phyloP scores from a whole-genome alignment of 2,888 invertebrate species.

The Metellina segmentata region DNA sequence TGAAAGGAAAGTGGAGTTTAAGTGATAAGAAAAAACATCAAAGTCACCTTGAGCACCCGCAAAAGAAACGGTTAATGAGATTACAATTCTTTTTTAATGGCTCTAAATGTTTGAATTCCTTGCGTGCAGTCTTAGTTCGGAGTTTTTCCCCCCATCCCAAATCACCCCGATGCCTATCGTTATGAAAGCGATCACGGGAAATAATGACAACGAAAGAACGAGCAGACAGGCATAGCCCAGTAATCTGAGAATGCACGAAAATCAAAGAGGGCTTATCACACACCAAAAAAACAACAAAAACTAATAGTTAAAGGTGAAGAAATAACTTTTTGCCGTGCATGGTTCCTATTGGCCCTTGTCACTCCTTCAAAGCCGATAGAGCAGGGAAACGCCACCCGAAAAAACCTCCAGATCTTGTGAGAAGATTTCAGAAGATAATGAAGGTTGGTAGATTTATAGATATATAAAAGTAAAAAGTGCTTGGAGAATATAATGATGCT shows the following conservation, averaged over 20 bases:
- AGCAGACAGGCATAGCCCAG: background rate
- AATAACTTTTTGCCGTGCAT: constrained; percentile 38
- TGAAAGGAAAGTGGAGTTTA: background rate
- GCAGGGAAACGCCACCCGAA: background rate
- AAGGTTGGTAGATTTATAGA: constrained; percentile 25
- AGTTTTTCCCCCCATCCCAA: background rate
- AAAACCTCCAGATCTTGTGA: constrained; percentile 55
- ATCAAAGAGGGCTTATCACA: constrained; percentile 16
- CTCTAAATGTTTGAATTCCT: constrained; percentile 42
- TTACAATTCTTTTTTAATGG: constrained; percentile 30
- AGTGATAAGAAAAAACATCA: background rate
- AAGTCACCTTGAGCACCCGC: constrained; percentile 8
- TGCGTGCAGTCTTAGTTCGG: background rate
- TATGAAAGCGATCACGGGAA: background rate
- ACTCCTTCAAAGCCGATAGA: constrained; percentile 36
- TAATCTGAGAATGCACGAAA: constrained; percentile 53
- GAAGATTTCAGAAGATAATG: constrained; percentile 67
- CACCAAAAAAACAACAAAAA: background rate
- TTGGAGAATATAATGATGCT: constrained; percentile 60
- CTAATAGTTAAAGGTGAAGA: constrained; percentile 12
- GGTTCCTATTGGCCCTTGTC: constrained; percentile 59
- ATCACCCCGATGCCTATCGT: constrained; percentile 6
- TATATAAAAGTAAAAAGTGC: background rate
- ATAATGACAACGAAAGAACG: constrained; percentile 40
- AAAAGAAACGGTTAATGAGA: background rate